Evolutionary conservation across 2,888 invertebrate genomes (phyloP), one percentile per base, ranked within the genome.

Genomic region (Drosophila buzzatii): DNA sequence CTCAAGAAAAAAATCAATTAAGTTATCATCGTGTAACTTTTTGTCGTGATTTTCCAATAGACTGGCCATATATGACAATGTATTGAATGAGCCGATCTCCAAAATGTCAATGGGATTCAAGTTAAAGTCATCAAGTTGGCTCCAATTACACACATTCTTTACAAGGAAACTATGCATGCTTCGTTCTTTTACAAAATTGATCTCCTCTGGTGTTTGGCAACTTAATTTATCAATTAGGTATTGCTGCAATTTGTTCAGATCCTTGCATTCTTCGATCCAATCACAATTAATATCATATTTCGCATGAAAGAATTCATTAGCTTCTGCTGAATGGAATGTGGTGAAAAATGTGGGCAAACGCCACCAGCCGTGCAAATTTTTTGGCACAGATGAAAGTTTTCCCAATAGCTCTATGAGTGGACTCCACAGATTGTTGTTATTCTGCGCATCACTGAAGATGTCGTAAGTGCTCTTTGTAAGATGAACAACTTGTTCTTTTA

Each of bases 361-460:
- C 63, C 63, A 63, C 63, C 63, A 63, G 31, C 63, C 31, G 18
- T 61, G 62, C 10, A 39, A 9, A 6, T 12, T 20, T 63, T 12
- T 33, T 33, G 64, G 33, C 23, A 64, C 18, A 16, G 33, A 9
- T 16, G 63, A 39, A 6, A 64, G 31, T 18, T 49, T 33, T 9
- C 8, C 7, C 23, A 27, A 0, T 5, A 64, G 47, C 18, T 39
- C 27, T 3, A 9, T 9, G 6, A 63, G 18, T 31, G 62, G 44
- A n/a, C 8, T 8, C 27, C 6, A 20, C 9, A 39, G 8, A n/a
- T 35, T 42, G 7, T 37, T 7, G 1, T 3, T 12, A 31, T 27
- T 27, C 6, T 45, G 37, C 3, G 20, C 10, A 33, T 35, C 9
- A 12, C 18, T 23, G 5, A 64, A 47, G 8, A 41, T 16, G 9